Base-by-base conservation (phyloP, 2,113 vertebrate genomes). In the Megatriorchis doriae region DNA sequence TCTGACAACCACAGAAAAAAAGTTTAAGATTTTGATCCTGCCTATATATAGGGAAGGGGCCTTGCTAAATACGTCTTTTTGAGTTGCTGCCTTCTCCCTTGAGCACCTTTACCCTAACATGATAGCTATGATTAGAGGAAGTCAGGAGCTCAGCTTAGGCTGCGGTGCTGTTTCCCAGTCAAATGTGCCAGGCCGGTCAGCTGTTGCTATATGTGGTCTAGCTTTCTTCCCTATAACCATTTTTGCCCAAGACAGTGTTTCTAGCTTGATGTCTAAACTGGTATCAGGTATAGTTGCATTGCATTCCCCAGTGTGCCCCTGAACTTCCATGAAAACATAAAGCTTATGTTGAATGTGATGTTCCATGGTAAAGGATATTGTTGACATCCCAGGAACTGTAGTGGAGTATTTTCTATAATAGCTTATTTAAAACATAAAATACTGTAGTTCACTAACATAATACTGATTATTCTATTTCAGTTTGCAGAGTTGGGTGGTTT, bases 401-500 rank as follows among this genome's bases (percentile, higher is more conserved):
- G 1, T 68, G 40, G 31, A 52, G 3, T 63, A 7, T 81, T 94
- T 89, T 79, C 43, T 77, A 0, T 75, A 58, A n/a, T 19, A 50
- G 38, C 7, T 62, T 55, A 34, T 66, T 82, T 77, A 38, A 68
- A 79, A 78, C 14, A 50, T 62, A 52, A 75, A 72, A 27, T 73
- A 32, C 40, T 90, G 26, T 77, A 18, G 13, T 50, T 87, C 32
- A 11, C 23, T 78, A 3, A 20, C 20, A 34, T 96, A 40, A 55
- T 50, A 47, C 40, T 89, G 80, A 73, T 80, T n/a, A 17, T 86
- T 93, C 83, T 72, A 26, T 97, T 79, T 93, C 91, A 99, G 99
- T 99, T 99, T 98, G 99, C 99, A 89, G 99, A 99, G 97, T 96
- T 99, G 98, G 99, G 99, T 93, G 99, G 99, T 93, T 99, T 99